Evolutionary conservation across 2,113 vertebrate species (phyloP).

Genomic region (Ia io): DNA sequence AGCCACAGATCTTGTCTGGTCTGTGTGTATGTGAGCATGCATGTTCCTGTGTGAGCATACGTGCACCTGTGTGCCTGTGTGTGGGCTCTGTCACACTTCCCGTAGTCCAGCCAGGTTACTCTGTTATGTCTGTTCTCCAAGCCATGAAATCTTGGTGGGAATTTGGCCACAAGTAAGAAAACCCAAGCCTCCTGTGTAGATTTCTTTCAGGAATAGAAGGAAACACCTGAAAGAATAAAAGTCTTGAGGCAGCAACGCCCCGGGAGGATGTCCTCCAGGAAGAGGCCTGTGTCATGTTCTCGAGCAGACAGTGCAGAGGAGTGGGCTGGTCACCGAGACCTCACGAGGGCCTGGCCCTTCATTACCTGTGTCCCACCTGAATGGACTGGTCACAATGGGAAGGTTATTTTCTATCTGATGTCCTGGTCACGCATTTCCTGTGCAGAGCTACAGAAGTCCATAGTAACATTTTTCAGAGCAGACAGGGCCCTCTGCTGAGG

Average conservation of each 20-base stretch:
- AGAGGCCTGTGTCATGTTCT: too few relatives aligned
- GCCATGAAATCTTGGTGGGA: not conserved
- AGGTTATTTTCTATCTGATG: not conserved
- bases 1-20: not conserved
- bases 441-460: not conserved
- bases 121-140: not conserved
- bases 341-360: rapidly evolving
- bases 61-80: too few relatives aligned
- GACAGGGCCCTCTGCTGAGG: not conserved
- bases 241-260: not conserved
- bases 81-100: not conserved
- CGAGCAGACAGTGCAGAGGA: not conserved
- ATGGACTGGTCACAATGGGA: not conserved
- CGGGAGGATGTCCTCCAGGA: not conserved
- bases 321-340: not conserved
- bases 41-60: not conserved
- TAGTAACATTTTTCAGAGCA: not conserved
- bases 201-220: not conserved
- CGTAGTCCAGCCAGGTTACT: not conserved
- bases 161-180: not conserved
- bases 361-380: not conserved
- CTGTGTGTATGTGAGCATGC: rapidly evolving
- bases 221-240: not conserved
- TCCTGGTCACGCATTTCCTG: not conserved
- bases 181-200: rapidly evolving